These are phyloP conservation scores for Peromyscus eremicus DNA, from an alignment of 2,797 vertebrate genomes.

Conservation along the genomic window DNA sequence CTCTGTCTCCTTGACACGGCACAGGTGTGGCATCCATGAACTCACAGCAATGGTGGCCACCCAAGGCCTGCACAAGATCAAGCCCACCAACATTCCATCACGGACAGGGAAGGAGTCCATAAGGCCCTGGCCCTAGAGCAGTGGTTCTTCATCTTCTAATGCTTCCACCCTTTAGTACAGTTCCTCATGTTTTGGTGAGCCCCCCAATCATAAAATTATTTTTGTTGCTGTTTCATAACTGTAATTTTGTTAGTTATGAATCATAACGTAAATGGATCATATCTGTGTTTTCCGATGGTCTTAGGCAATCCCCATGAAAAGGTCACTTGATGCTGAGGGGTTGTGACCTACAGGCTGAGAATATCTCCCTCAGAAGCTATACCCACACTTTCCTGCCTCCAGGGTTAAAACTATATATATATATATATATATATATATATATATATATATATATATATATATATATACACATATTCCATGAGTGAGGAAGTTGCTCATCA, in stretches of 20 bases:
- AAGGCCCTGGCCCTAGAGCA: not conserved
- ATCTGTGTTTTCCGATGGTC: not conserved
- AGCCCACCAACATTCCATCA: not conserved
- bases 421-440: too few species aligned
- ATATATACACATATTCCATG: not conserved
- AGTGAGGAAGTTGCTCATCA: conserved; percentile 75
- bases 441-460: too few species aligned
- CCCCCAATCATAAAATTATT: not conserved
- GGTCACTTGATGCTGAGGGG: not conserved
- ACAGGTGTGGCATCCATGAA: too few species aligned
- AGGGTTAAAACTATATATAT: conserved; percentile 67
- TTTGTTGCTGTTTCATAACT: not conserved
- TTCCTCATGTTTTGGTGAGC: not conserved
- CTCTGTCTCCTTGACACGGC: not conserved
- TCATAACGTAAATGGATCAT: not conserved
- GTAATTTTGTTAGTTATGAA: not conserved
- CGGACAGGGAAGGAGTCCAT: too few species aligned
- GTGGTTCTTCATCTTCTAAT: not conserved
- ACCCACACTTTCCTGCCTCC: conserved; percentile 40
- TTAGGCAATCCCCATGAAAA: not conserved
- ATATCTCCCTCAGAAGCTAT: not conserved
- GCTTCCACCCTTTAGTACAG: not conserved
- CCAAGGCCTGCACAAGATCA: not conserved
- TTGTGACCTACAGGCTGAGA: not conserved
- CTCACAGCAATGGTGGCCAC: not conserved